Evolutionary conservation across 2,113 vertebrate species (phyloP), one percentile per base, ranked within the genome.

Genomic region (Ophiodon elongatus): DNA sequence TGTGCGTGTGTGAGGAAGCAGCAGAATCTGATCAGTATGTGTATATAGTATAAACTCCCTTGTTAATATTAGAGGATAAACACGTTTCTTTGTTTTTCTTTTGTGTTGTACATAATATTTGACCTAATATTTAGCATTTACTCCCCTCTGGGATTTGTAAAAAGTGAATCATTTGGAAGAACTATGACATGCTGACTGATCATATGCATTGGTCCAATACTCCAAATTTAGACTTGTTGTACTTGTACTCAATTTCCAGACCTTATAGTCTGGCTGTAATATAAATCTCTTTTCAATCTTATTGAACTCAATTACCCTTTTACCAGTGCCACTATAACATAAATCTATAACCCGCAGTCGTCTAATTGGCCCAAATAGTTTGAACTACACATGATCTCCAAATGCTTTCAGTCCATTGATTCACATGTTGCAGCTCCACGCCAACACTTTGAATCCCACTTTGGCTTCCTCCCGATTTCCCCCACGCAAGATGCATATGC

Each of bases 401-500:
- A 54, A 85, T 78, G 14, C 72, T 79, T 73, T 52, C 65, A 78
- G 25, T 43, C 25, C 67, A 60, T 74, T 70, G 75, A 72, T 75
- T 76, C 79, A 72, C 73, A 88, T 73, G 83, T 82, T 85, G 78
- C 82, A 71, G 67, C 86, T 65, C n/a, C 75, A 54, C 29, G 69
- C 50, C 74, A 79, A 71, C n/a, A 70, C 72, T 67, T 71, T 6
- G 6, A 79, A 59, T 81, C 77, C 86, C 82, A 33, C 83, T 65
- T 41, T 13, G 73, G 76, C 71, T 82, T 85, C 86, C 83, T 88
- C 81, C 83, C 57, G 67, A 67, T 79, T 85, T 21, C 50, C 78
- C 62, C 75, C 74, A 72, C 79, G 73, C 82, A 90, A 91, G 89
- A 91, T 87, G 85, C 84, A 90, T 90, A 93, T 92, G 91, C 89